Evolutionary conservation across 2,888 invertebrate genomes (phyloP), one percentile per base, ranked within the genome.

Genomic region (Chloroclystis v-ata): DNA sequence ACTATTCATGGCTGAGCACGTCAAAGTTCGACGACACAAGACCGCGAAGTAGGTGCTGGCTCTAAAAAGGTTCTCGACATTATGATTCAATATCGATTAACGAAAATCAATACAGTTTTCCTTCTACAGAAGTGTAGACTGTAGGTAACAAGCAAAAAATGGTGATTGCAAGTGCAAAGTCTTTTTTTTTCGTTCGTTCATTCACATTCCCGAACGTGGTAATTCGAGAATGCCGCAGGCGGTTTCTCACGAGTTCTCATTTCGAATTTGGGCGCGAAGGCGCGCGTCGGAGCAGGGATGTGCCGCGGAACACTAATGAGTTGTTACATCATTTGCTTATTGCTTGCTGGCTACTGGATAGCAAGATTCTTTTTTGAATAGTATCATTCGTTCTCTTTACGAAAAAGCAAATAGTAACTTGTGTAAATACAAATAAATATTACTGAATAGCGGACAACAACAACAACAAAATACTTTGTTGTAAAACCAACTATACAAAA

Each of bases 241-340:
- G 67, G 59, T 75, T 80, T 84, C 82, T 76, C 85, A 82, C 83
- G 81, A 77, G 73, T 72, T 75, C 78, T 68, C 68, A 71, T 75
- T 82, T 81, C 65, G 61, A 78, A 79, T 77, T 83, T 80, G 67
- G 77, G 78, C 80, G 80, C 78, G 74, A 79, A 80, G 63, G 61
- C 59, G 63, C 65, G 50, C 67, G 74, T 72, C 75, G 69, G 61
- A 57, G 11, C 60, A 62, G 62, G 54, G 64, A 65, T 59, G 63
- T 44, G 49, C 28, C n/a, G 40, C 37, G 37, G 40, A 44, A 39
- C 54, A 35, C 48, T 56, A 55, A 56, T 53, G 50, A 49, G 44
- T 20, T 28, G 33, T 28, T 45, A 38, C 37, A 48, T 48, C 38
- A 37, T 26, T 43, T 46, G 45, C 40, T 49, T 35, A 43, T 14